Base-by-base conservation (phyloP, 2,888 invertebrate species). In the Hypselothyrea guttata region DNA sequence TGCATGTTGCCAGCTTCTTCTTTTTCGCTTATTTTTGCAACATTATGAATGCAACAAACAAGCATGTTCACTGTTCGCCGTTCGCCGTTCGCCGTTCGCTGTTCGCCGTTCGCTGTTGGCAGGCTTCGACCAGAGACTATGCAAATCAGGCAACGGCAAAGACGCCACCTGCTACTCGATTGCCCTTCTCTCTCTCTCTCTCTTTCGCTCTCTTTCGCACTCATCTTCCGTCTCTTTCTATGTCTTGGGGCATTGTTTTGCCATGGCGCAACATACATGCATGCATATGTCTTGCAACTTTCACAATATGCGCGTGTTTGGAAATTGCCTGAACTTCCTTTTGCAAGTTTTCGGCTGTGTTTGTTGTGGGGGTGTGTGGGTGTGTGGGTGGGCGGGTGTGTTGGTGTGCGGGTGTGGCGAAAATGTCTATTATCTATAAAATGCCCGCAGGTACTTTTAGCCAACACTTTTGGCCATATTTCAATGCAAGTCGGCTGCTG, bases 361-460 rank as follows among this genome's bases (percentile, higher is more conserved):
- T n/a, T n/a, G n/a, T n/a, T n/a, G 15, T 15, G n/a, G 34, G 11
- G 33, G 22, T 13, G 33, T 55, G 45, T 53, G 56, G 13, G 31
- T 27, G 18, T 28, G 4, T 38, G 37, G 48, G 31, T 37, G 15
- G 42, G 12, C 11, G 15, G 51, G 35, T 41, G 37, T 42, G 42
- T 42, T 51, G 38, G 56, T 49, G 30, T 44, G 38, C 40, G 49
- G 60, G 61, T 61, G 60, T 64, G 64, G 52, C 54, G 52, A 44
- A 60, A 78, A 84, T 86, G 77, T 86, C 71, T 81, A 84, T 81
- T 81, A 84, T 79, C 79, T 79, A 67, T 75, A 76, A 84, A 81
- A 81, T 86, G 82, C 66, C 81, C 81, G 84, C 81, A 81, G 86
- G 81, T 86, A 84, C 63, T 79, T 78, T 83, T 66, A 63, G 69